A percentile compares a stretch with the other conserved stretches of the same genome.
These are phyloP conservation scores for Myxocyprinus asiaticus DNA, from an alignment of 2,113 vertebrate genomes.

Conservation along the genomic window DNA sequence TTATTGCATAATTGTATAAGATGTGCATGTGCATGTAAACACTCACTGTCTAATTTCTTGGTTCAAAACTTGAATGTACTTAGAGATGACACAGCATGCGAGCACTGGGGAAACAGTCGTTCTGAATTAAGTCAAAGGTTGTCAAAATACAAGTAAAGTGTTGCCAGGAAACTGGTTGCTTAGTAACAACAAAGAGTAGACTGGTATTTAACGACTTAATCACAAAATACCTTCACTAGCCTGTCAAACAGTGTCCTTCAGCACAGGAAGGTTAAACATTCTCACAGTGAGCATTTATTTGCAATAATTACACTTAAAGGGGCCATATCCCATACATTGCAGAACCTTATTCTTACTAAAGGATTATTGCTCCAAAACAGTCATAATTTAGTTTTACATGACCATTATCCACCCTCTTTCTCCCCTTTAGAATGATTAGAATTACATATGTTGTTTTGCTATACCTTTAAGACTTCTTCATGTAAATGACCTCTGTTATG, in stretches of 20 bases:
- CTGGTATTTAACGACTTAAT: slow-evolving; percentile 33
- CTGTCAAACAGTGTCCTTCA: slow-evolving; percentile 21
- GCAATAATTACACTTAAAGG: neutral
- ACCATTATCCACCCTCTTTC: no score
- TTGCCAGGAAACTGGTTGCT: slow-evolving; percentile 41
- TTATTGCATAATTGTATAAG: no score
- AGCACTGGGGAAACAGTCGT: slow-evolving; percentile 20
- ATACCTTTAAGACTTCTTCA: no score
- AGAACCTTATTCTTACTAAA: no score
- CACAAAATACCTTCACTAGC: slow-evolving; percentile 21
- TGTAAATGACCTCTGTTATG: no score
- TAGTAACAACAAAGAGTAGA: slow-evolving; percentile 42
- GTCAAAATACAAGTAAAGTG: slow-evolving; percentile 33
- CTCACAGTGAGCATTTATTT: neutral
- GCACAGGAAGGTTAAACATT: slow-evolving; percentile 18
- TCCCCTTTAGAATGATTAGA: no score
- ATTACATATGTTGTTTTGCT: no score
- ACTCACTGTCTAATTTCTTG: neutral
- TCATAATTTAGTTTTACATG: no score
- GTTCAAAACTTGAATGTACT: neutral
- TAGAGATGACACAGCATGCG: neutral
- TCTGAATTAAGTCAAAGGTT: slow-evolving; percentile 37
- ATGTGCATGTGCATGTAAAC: neutral
- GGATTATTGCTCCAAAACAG: no score
- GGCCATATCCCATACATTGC: no score